Base-by-base conservation (phyloP, 2,113 vertebrate species). In the Heterocephalus glaber region DNA sequence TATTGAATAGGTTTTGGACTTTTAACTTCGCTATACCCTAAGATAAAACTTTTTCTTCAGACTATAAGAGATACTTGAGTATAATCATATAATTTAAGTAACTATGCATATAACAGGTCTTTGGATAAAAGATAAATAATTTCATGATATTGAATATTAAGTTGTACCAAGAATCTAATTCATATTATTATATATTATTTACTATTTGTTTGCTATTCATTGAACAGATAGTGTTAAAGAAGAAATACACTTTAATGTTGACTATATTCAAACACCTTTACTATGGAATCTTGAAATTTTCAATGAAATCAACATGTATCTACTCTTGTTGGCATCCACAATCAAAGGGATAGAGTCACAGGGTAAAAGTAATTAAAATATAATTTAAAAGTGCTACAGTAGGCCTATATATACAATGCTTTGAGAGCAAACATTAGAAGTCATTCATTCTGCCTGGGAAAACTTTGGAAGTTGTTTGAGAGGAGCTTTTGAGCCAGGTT, bases 221-320 rank as follows among this genome's bases (percentile, higher is more conserved):
- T 83, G 16, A 87, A 92, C 41, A 66, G n/a, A 90, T 49, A 89
- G 26, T 26, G 1, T 66, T 63, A 83, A 86, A 82, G 35, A 81
- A 87, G 33, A 95, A 86, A 68, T 30, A 66, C 3, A 96, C 80
- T 85, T 65, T 87, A 86, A 74, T 56, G 24, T 41, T 79, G 56
- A 85, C 20, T 91, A 95, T 86, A 83, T 33, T 74, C 79, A 96
- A 49, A 82, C 26, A 20, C 0, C 33, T 95, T 87, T 86, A 76
- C 66, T 54, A 79, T 20, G 3, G 58, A 89, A 86, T 68, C 54
- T 86, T 72, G 33, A 86, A 76, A 77, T 60, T 89, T 68, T 90
- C 61, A 81, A 33, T 77, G 84, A 80, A 88, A 88, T 72, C 81
- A 76, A 54, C 52, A 68, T 89, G 30, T 80, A 38, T 41, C 60